Base-by-base conservation (phyloP, 1,140 invertebrate genomes). In the Phymastichus coffea region DNA sequence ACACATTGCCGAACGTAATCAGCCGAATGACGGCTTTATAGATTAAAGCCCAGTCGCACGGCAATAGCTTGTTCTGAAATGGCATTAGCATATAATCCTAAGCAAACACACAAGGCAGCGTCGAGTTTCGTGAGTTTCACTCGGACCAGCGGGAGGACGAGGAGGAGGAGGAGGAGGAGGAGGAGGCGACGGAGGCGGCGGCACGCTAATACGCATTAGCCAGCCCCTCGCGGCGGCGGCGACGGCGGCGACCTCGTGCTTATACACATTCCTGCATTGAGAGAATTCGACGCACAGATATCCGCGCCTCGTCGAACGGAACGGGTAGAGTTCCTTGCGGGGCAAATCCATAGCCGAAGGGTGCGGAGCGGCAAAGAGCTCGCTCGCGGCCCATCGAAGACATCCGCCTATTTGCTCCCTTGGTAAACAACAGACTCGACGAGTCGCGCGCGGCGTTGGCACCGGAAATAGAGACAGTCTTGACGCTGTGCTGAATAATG, bases 381-480 rank as follows among this genome's bases (percentile, higher is more conserved):
- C 48, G n/a, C 17, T 15, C 28, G 43, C 12, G 60, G 61, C 48
- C 60, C 66, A 35, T 49, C 30, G 19, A 49, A 49, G 47, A 14
- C 63, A 68, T 66, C 66, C 54, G 64, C 65, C 62, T 70, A 66
- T 72, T 72, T 70, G 66, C 69, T 68, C 62, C 62, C 59, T 68
- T 66, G 64, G 66, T 68, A 72, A 70, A 70, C 69, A 70, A 61
- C 59, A 65, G 63, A 65, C 55, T 57, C 55, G 64, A 66, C 63
- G 46, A 57, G 63, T 70, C 53, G 65, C 63, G 38, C 22, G 35
- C 56, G 48, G 37, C 57, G 63, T 57, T 63, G 22, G 57, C 52
- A 52, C 63, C 66, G 67, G 66, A 72, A 70, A 72, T 72, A 70
- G 66, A 70, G 67, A 70, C 66, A 70, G 70, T 67, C 71, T 71